These are phyloP conservation scores for Platycheirus albimanus DNA, from an alignment of 2,888 invertebrate species.

Conservation along the genomic window DNA sequence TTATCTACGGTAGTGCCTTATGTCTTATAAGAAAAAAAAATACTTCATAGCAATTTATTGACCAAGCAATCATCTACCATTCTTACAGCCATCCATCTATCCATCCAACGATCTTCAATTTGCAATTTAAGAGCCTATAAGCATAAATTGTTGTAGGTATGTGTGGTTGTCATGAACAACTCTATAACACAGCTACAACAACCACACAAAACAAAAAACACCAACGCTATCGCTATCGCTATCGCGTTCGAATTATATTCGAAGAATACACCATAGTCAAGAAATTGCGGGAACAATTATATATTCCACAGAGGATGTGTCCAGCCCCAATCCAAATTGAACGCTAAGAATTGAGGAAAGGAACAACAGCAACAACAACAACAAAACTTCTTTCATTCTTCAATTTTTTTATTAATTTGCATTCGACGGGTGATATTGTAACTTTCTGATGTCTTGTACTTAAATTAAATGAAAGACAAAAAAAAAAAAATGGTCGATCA, in stretches of 20 bases:
- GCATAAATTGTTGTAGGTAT: conserved; percentile 44
- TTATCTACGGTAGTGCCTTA: background rate
- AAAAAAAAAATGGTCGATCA: conserved; percentile 45
- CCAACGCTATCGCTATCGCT: too few relatives aligned
- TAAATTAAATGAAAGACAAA: conserved; percentile 56
- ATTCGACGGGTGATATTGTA: conserved; percentile 48
- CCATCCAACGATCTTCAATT: conserved; percentile 46
- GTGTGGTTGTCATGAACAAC: conserved; percentile 24
- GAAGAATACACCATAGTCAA: conserved; percentile 35
- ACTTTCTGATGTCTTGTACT: conserved; percentile 40
- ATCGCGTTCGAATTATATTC: conserved; percentile 66
- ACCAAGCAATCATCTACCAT: conserved; percentile 64
- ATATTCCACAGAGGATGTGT: conserved; percentile 68
- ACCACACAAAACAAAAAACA: too few relatives aligned
- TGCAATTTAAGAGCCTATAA: conserved; percentile 37
- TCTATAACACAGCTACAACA: conserved; percentile 17
- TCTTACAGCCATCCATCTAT: conserved; percentile 48
- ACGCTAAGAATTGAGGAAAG: conserved; percentile 51
- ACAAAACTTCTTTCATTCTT: conserved; percentile 18
- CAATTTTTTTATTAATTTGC: conserved; percentile 54
- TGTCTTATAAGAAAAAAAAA: conserved; percentile 15
- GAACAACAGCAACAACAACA: too few relatives aligned
- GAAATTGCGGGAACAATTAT: conserved; percentile 50
- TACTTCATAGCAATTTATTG: conserved; percentile 55
- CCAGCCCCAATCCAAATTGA: conserved; percentile 46